Evolutionary conservation across 2,797 vertebrate species (phyloP).

Genomic region (Hydrophis major): DNA sequence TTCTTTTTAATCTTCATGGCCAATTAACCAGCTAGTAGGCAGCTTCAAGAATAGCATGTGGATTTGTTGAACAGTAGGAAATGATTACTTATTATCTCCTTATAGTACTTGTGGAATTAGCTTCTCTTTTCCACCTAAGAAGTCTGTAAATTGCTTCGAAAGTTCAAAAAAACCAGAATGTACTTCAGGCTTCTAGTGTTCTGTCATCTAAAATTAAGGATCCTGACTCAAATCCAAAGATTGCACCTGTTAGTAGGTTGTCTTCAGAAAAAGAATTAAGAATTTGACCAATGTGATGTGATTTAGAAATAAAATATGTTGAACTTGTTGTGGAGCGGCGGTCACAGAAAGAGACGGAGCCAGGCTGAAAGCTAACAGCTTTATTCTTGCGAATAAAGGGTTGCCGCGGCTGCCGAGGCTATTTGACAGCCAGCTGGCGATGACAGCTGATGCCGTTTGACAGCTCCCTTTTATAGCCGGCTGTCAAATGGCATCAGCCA

Average conservation of each 20-base stretch:
- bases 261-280: not conserved
- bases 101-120: not conserved
- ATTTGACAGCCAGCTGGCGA: no score
- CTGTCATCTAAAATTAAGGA: not conserved
- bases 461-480: no score
- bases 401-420: no score
- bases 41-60: not conserved
- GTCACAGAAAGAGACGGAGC: no score
- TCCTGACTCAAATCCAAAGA: not conserved
- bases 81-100: not conserved
- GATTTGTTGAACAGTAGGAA: not conserved
- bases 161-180: not conserved
- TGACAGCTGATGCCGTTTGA: no score
- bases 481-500: no score
- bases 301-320: not conserved
- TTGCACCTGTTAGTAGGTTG: not conserved
- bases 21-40: not conserved
- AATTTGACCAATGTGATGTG: not conserved
- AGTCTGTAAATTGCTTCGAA: not conserved
- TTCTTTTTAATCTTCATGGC: not conserved
- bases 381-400: no score
- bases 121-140: not conserved
- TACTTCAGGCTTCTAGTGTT: not conserved
- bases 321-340: no score
- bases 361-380: no score